Evolutionary conservation across 2,797 vertebrate genomes (phyloP).

Genomic region (Hyperoplus immaculatus): DNA sequence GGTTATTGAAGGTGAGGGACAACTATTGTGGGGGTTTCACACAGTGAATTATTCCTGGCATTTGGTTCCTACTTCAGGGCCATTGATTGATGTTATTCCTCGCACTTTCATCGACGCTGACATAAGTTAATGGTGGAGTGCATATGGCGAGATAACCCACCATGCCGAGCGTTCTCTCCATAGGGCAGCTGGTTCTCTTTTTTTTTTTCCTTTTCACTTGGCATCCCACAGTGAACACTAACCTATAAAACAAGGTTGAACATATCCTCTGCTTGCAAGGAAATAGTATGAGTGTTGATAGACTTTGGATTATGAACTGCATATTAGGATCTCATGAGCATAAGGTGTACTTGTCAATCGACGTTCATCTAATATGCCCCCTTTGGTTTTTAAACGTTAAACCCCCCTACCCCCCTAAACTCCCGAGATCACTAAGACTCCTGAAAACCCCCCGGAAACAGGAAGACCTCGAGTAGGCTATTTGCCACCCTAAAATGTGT

Average conservation of each 20-base stretch:
- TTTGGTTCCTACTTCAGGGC: constrained; percentile 57
- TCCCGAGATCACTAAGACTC: background rate
- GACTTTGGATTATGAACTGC: background rate
- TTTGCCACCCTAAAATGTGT: no score
- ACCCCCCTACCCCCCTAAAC: constrained; percentile 62
- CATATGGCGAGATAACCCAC: constrained; percentile 11
- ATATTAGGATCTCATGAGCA: constrained; percentile 10
- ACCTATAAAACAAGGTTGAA: background rate
- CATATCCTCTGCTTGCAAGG: background rate
- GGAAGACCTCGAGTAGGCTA: constrained; percentile 1
- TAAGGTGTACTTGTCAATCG: background rate
- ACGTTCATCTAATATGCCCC: background rate
- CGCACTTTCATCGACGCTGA: background rate
- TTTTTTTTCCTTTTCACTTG: constrained; percentile 21
- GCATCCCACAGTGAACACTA: constrained; percentile 23
- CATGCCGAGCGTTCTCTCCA: constrained; percentile 49
- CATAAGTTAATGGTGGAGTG: constrained; percentile 52
- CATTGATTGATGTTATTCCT: background rate
- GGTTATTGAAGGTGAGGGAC: constrained; percentile 45
- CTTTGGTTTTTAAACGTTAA: constrained; percentile 9
- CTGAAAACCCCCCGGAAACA: constrained; percentile 67
- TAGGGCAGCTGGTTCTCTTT: constrained; percentile 4
- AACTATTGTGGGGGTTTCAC: constrained; percentile 8
- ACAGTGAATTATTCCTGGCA: constrained; percentile 60
- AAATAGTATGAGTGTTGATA: background rate